Conservation (phyloP, 2,888 invertebrate genomes). For the Sympetrum striolatum region DNA sequence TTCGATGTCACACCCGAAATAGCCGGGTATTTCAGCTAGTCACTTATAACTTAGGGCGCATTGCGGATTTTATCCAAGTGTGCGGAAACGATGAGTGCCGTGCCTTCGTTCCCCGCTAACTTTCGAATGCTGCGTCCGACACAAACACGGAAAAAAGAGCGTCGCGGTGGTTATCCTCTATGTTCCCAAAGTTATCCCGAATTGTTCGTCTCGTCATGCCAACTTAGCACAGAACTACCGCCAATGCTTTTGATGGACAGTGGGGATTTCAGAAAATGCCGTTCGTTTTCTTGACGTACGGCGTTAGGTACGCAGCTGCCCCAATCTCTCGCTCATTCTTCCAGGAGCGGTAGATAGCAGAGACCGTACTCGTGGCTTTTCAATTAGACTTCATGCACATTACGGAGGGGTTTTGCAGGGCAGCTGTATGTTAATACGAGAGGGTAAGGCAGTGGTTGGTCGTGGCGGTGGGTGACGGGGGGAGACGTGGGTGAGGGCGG, state of each 20-base stretch:
- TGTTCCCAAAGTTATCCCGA: neutral
- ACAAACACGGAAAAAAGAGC: neutral
- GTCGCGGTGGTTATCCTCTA: neutral
- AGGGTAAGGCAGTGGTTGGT: neutral
- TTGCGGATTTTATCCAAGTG: too few species aligned
- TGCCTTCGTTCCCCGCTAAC: too few species aligned
- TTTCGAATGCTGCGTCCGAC: neutral
- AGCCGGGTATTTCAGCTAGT: too few species aligned
- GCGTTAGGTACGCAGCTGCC: neutral
- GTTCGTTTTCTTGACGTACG: neutral
- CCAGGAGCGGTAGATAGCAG: neutral
- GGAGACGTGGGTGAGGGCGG: neutral
- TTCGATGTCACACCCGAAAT: too few species aligned
- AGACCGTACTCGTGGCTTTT: conserved; percentile 30
- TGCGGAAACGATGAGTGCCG: too few species aligned
- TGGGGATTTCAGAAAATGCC: neutral
- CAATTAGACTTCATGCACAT: conserved; percentile 39
- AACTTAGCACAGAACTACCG: neutral
- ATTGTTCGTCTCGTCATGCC: conserved; percentile 15
- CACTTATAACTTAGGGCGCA: too few species aligned
- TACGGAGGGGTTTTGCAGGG: conserved; percentile 10
- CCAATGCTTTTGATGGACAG: neutral
- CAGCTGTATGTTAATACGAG: conserved; percentile 30
- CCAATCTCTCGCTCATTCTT: neutral
- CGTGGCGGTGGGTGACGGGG: neutral